A percentile compares a stretch with the other conserved stretches of the same genome.
Evolutionary conservation across 2,888 invertebrate species (phyloP).

Genomic region (Stramonita haemastoma): DNA sequence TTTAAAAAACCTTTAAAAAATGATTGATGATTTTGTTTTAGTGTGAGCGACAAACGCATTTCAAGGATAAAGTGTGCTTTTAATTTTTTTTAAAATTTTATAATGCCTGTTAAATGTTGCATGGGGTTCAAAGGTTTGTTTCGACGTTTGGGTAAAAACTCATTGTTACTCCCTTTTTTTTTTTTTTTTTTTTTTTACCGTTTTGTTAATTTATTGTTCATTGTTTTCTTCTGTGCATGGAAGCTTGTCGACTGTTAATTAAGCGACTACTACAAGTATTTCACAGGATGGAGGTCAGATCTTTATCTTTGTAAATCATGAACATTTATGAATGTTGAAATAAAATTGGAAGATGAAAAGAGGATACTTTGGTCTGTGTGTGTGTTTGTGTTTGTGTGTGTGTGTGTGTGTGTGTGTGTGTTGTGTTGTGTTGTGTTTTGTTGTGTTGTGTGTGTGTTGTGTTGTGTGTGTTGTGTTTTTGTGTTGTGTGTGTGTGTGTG

Average conservation of each 20-base stretch:
- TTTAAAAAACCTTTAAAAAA: no score
- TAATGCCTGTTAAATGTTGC: constrained; percentile 11
- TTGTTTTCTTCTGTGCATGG: constrained; percentile 16
- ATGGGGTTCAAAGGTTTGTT: neutral
- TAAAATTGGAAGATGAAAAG: constrained; percentile 23
- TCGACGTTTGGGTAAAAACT: neutral
- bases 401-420: no score
- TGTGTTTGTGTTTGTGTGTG: no score
- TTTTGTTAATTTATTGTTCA: neutral
- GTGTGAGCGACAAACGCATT: neutral
- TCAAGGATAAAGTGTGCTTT: neutral
- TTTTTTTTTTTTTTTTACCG: neutral
- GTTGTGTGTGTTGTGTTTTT: no score
- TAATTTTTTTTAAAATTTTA: no score
- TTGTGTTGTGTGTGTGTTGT: neutral
- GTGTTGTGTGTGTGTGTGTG: no score
- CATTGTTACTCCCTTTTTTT: neutral
- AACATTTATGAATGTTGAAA: constrained; percentile 27
- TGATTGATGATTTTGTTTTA: neutral
- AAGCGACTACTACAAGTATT: constrained; percentile 10
- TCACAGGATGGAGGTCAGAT: neutral
- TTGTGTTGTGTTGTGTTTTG: no score
- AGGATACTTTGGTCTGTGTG: neutral
- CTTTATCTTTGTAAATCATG: constrained; percentile 35
- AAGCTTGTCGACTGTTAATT: neutral